These are phyloP conservation scores for Tuta absoluta DNA, from an alignment of 2,888 invertebrate genomes.

Conservation along the genomic window DNA sequence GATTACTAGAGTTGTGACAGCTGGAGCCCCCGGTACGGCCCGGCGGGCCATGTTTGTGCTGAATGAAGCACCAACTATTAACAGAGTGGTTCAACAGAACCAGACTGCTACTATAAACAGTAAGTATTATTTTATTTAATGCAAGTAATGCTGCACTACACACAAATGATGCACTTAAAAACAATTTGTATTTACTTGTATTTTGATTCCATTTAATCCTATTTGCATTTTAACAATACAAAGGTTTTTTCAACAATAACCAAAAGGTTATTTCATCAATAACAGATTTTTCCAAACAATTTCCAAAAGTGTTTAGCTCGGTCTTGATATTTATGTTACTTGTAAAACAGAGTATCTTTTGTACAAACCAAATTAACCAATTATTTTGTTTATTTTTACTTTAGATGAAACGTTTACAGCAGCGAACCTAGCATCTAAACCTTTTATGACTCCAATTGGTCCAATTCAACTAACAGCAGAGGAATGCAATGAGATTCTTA, in stretches of 20 bases:
- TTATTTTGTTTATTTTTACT: background rate
- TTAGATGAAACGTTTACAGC: conserved; percentile 52
- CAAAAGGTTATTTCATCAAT: no score
- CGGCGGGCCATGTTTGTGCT: conserved; percentile 77
- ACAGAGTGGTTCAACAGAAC: conserved; percentile 73
- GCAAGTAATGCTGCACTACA: no score
- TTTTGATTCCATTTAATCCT: background rate
- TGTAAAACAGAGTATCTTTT: no score
- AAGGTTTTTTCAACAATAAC: no score
- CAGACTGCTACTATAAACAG: conserved; percentile 76
- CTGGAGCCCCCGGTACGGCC: conserved; percentile 62
- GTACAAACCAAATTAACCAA: background rate
- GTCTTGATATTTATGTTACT: no score
- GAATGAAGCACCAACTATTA: conserved; percentile 68
- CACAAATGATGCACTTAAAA: no score
- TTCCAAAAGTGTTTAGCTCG: no score
- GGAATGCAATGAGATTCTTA: conserved; percentile 89
- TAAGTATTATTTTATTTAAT: conserved; percentile 47
- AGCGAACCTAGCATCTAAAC: conserved; percentile 75
- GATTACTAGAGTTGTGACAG: conserved; percentile 69
- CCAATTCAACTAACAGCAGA: conserved; percentile 88
- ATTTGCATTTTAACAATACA: no score
- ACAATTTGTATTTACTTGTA: background rate
- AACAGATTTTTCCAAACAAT: no score
- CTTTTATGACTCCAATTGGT: conserved; percentile 87